Evolutionary conservation across 2,113 vertebrate species (phyloP).

Genomic region (Stigmatopora argus): DNA sequence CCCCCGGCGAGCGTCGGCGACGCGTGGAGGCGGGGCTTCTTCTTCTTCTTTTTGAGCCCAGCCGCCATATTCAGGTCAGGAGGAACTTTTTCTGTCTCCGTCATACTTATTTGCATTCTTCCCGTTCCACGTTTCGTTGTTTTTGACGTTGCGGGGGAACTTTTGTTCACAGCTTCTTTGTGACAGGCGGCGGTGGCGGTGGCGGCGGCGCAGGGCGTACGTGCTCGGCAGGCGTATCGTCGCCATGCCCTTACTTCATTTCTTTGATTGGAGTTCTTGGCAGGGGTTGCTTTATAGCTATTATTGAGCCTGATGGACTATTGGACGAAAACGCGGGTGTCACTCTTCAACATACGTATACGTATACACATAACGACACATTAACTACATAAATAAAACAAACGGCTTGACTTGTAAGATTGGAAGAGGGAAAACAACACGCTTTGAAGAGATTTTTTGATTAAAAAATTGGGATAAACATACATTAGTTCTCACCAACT

Average conservation of each 20-base stretch:
- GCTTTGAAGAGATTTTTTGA: no score
- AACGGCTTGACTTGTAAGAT: background rate
- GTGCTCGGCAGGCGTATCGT: conserved; percentile 16
- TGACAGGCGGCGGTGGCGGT: conserved; percentile 28
- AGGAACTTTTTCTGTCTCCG: conserved; percentile 57
- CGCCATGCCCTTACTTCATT: conserved; percentile 10
- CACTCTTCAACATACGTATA: no score
- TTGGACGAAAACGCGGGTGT: no score
- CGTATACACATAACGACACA: no score
- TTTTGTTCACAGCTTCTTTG: conserved; percentile 42
- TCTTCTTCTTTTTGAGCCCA: conserved; percentile 35
- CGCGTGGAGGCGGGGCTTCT: conserved; percentile 29
- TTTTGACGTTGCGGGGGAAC: conserved; percentile 12
- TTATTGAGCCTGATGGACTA: no score
- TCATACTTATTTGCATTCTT: conserved; percentile 51
- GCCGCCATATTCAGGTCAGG: conserved; percentile 59
- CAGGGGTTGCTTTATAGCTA: no score
- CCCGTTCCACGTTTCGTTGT: conserved; percentile 30
- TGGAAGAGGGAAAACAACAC: no score
- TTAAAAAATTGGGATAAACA: no score
- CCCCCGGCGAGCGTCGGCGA: conserved; percentile 38
- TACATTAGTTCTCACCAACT: no score
- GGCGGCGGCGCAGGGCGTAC: conserved; percentile 7
- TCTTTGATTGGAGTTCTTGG: background rate
- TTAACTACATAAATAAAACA: background rate